These are phyloP conservation scores for Parus major DNA, from an alignment of 2,113 vertebrate genomes.

Conservation along the genomic window DNA sequence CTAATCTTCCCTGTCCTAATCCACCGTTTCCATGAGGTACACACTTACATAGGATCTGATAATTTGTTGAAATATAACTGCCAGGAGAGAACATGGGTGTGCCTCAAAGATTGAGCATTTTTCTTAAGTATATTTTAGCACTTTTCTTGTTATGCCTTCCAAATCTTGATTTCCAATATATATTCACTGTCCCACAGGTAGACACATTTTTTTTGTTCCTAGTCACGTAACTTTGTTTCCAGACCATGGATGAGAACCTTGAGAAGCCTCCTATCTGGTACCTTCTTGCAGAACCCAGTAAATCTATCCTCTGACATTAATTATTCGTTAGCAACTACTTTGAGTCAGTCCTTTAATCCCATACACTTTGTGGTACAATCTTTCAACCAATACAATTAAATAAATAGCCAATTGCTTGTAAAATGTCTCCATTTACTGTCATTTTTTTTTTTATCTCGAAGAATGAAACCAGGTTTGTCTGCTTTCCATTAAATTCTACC, in stretches of 20 bases:
- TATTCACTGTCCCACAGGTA: not conserved
- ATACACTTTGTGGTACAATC: not conserved
- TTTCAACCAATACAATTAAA: not conserved
- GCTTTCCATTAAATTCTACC: not conserved
- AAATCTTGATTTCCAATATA: not conserved
- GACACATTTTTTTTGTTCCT: not conserved
- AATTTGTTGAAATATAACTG: not conserved
- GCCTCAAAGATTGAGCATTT: not conserved
- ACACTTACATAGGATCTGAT: not conserved
- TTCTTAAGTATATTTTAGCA: not conserved
- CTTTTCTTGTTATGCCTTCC: not conserved
- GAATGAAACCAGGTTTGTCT: not conserved
- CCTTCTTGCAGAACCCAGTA: not conserved
- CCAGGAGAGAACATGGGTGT: not conserved
- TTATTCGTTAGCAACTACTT: not conserved
- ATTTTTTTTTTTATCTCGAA: not conserved
- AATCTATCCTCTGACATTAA: not conserved
- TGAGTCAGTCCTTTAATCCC: not conserved
- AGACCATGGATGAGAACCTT: not conserved
- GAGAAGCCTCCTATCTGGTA: not conserved
- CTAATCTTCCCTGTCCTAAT: not conserved
- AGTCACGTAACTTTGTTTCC: not conserved
- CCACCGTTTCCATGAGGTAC: not conserved
- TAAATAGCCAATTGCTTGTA: not conserved
- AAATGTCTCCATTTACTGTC: not conserved